A percentile compares a stretch with the other conserved stretches of the same genome.
Evolutionary conservation across 2,888 invertebrate genomes (phyloP).

Genomic region (Terebella lapidaria): DNA sequence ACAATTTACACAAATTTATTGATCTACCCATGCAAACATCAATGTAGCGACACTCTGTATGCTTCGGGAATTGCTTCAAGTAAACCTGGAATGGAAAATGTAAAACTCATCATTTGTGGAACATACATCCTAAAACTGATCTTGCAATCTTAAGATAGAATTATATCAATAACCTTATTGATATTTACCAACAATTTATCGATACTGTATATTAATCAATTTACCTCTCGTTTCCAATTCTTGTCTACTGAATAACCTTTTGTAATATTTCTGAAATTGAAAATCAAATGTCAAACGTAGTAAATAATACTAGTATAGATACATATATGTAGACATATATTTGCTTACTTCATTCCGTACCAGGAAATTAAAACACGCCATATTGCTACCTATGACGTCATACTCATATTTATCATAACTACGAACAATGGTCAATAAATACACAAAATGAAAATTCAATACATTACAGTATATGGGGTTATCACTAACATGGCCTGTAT

Average conservation of each 20-base stretch:
- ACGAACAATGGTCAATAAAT: background rate
- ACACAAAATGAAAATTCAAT: background rate
- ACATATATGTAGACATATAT: background rate
- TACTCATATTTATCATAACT: background rate
- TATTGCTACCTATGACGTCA: background rate
- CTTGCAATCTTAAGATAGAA: no score
- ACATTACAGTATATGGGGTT: no score
- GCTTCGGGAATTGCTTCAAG: background rate
- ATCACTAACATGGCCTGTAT: constrained; percentile 44
- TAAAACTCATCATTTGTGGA: no score
- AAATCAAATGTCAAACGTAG: constrained; percentile 11
- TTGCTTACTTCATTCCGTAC: no score
- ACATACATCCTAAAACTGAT: no score
- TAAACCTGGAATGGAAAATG: background rate
- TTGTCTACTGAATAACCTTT: constrained; percentile 40
- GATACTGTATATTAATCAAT: no score
- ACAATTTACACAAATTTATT: no score
- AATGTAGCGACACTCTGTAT: background rate
- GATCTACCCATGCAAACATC: no score
- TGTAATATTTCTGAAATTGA: constrained; percentile 44
- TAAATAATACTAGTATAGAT: background rate
- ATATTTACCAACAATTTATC: no score
- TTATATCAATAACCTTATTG: no score
- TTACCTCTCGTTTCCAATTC: constrained; percentile 33
- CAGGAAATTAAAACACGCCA: no score